Base-by-base conservation (phyloP, 2,797 vertebrate genomes). In the Spondyliosoma cantharus region DNA sequence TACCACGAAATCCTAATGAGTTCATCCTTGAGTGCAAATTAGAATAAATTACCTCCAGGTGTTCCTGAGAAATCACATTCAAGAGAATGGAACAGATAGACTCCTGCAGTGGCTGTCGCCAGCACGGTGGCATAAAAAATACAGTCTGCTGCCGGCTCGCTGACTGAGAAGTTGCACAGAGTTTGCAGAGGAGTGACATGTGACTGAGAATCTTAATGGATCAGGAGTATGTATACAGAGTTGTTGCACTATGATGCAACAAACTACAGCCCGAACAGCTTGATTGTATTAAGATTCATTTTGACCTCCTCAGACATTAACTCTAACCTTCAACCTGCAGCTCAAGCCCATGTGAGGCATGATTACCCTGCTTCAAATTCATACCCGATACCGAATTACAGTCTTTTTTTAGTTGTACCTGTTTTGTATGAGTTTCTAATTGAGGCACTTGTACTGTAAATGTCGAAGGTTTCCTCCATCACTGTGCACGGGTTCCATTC, bases 231-330 rank as follows among this genome's bases (percentile, higher is more conserved):
- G 27, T 58, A 53, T 37, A 37, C 8, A 74, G 56, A 49, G 52
- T 13, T 49, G 75, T 58, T 75, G 25, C 52, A 42, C 37, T 45
- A 3, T 60, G 70, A 65, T 65, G 78, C 20, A 43, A 54, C 65
- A 65, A 25, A 52, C 43, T 43, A 13, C 32, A 57, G n/a, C 22
- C 8, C 19, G 58, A 58, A 66, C 61, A 45, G 56, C 13, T 25
- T 78, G 69, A 82, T 66, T 81, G 17, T 71, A 68, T 71, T 83
- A 57, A 74, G 73, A 81, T 70, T 81, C 53, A 78, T 43, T 48
- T 52, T 42, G 4, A 67, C 45, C 53, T 70, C 45, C 66, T 60
- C 22, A 58, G 22, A 76, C 13, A 59, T 78, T 60, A n/a, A 20
- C 74, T 59, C 50, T n/a, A 67, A 32, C 45, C 43, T 54, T 77